Base-by-base conservation (phyloP, 2,888 invertebrate genomes). In the Stenurella melanura region DNA sequence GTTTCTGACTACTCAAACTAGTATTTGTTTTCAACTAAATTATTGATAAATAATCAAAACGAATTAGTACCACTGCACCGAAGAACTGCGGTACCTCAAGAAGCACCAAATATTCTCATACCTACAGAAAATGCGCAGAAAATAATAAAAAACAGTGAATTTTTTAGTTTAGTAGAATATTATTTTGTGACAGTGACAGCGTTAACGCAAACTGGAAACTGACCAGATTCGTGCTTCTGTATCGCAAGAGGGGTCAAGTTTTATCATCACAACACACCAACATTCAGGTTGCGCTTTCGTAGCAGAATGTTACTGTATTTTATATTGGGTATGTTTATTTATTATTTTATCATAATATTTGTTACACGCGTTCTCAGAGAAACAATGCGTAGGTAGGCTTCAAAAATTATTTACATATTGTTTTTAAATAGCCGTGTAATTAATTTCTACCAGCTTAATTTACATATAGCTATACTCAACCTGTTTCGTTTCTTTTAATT, bases 221-320 rank as follows among this genome's bases (percentile, higher is more conserved):
- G 75, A 71, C 73, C 74, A 71, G 70, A 73, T 74, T 75, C 69
- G 61, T 68, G 57, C 73, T 75, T 73, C 63, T 75, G 58, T 75
- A 66, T 57, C 54, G 69, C 2, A 69, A 73, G 69, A 60, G 68
- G 64, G 76, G 74, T 76, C 78, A 76, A 74, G 67, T 72, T 60
- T 78, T 72, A 74, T 73, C 71, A 75, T 54, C 9, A 34, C 26
- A 26, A 4, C 42, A 26, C 5, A 19, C n/a, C 61, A 57, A 64
- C 74, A 58, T 69, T 76, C 61, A 67, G 56, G 60, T 26, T 50
- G 66, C 60, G 30, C 6, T 58, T 12, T 19, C 30, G 17, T 15
- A 63, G 66, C 75, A 80, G 74, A 79, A 82, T 83, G 83, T 78
- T 80, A 78, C 79, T 78, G 78, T 78, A 71, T 74, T 73, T 81